Conservation (phyloP, 2,113 vertebrate genomes). For the Nanorana parkeri region DNA sequence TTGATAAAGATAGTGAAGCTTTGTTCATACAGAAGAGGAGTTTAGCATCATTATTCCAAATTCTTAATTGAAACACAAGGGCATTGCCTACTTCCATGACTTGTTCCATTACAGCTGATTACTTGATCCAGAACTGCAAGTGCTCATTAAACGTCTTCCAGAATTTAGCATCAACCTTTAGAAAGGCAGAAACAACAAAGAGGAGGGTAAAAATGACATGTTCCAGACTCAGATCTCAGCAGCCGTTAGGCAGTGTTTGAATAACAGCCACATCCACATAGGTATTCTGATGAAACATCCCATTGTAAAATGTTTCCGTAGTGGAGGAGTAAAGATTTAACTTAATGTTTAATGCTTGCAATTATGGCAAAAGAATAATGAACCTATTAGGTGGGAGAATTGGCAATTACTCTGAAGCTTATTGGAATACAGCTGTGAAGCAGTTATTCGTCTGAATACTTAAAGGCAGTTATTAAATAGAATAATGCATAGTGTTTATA, state of each 20-base stretch:
- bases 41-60: too few species aligned
- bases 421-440: slow-evolving; percentile 83
- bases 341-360: slow-evolving; percentile 84
- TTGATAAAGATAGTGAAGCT: too few species aligned
- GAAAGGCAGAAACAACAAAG: neutral
- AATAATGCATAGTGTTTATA: slow-evolving; percentile 82
- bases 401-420: slow-evolving; percentile 81
- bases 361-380: slow-evolving; percentile 88
- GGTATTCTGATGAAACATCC: slow-evolving; percentile 77
- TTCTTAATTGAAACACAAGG: too few species aligned
- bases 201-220: slow-evolving; percentile 50
- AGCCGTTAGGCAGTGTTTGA: slow-evolving; percentile 75
- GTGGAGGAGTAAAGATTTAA: slow-evolving; percentile 81
- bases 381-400: slow-evolving; percentile 83
- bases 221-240: slow-evolving; percentile 69
- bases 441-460: slow-evolving; percentile 77
- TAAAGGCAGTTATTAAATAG: slow-evolving; percentile 82
- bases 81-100: too few species aligned
- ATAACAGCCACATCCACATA: slow-evolving; percentile 74
- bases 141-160: too few species aligned
- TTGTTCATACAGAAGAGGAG: too few species aligned
- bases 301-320: slow-evolving; percentile 77
- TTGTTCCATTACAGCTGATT: too few species aligned
- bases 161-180: neutral
- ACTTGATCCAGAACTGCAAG: too few species aligned